Percentiles rank a stretch among this genome's conserved stretches.
phyloP scores from a whole-genome alignment of 1,140 invertebrate genomes.

The Drosophila nigromelanica region DNA sequence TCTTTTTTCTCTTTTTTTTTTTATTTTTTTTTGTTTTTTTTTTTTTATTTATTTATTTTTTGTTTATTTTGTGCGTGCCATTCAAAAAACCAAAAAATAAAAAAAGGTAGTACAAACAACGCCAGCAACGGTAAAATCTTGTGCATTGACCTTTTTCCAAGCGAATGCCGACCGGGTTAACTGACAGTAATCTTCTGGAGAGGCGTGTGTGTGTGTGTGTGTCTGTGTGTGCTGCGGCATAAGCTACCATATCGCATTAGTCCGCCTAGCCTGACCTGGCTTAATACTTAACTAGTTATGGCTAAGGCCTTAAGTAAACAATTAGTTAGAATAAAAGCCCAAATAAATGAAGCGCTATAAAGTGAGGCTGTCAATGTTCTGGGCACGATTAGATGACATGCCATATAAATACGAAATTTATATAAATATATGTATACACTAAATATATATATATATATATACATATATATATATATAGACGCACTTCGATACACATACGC shows the following conservation, averaged over 20 bases:
- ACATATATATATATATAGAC: conserved; percentile 5
- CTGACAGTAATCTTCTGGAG: conserved; percentile 20
- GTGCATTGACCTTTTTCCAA: conserved; percentile 66
- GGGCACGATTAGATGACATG: conserved; percentile 11
- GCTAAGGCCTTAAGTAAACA: conserved; percentile 19
- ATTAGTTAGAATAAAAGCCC: conserved; percentile 28
- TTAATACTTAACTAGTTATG: conserved; percentile 52
- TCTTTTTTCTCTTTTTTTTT: conserved; percentile 8
- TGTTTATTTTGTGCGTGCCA: conserved; percentile 5
- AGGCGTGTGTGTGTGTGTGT: not conserved
- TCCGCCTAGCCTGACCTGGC: conserved; percentile 15
- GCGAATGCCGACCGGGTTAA: conserved; percentile 49
- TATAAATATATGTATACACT: not conserved
- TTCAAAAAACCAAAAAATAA: conserved; percentile 16
- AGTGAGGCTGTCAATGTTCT: conserved; percentile 13
- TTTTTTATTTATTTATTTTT: conserved; percentile 11
- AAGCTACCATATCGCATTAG: not conserved
- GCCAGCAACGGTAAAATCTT: conserved; percentile 40
- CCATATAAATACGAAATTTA: conserved; percentile 6
- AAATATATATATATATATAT: conserved; percentile 1
- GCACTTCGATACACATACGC: conserved; percentile 15
- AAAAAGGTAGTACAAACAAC: conserved; percentile 36
- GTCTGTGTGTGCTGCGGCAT: not conserved
- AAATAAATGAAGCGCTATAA: conserved; percentile 30
- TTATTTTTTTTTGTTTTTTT: conserved; percentile 1